These are phyloP conservation scores for Pelosia muscerda DNA, from an alignment of 2,888 invertebrate species.

Conservation along the genomic window DNA sequence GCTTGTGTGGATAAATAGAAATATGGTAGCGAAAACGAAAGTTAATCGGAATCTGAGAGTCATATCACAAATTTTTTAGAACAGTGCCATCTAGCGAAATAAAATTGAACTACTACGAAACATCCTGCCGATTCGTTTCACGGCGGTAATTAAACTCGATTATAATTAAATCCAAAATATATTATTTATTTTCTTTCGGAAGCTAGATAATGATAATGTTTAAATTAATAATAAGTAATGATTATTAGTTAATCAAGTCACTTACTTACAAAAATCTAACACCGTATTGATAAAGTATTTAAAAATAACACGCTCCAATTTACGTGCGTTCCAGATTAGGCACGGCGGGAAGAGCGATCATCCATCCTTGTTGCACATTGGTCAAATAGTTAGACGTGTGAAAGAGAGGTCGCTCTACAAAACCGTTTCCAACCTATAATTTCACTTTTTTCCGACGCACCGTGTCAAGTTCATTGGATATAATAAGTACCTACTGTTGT, in stretches of 20 bases:
- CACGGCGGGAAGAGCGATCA: background rate
- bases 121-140: background rate
- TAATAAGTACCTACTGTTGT: background rate
- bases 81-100: background rate
- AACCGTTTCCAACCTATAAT: no score
- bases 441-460: no score
- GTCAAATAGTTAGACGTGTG: no score
- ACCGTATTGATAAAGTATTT: background rate
- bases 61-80: background rate
- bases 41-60: background rate
- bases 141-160: background rate
- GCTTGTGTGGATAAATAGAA: background rate
- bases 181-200: background rate
- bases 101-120: background rate
- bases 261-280: background rate
- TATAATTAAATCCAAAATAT: background rate
- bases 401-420: no score
- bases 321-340: background rate
- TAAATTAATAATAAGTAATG: background rate
- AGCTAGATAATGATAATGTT: background rate
- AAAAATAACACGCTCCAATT: background rate
- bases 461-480: background rate
- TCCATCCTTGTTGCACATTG: background rate
- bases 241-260: background rate
- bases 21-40: background rate